These are phyloP conservation scores for Globodera rostochiensis DNA, from an alignment of 1,140 invertebrate species.

Conservation along the genomic window DNA sequence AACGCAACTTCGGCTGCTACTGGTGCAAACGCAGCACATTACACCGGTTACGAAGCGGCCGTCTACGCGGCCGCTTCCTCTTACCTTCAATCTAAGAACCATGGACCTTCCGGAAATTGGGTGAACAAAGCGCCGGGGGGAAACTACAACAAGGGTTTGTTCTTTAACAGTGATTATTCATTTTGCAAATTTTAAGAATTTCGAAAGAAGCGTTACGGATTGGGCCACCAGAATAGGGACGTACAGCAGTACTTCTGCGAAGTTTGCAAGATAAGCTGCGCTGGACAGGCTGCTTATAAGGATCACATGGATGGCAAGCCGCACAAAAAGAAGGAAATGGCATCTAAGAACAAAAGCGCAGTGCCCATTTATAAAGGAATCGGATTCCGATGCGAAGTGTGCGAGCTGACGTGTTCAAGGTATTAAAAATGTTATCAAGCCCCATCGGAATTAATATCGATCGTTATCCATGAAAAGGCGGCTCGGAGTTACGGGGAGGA, in stretches of 20 bases:
- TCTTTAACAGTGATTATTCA: not conserved
- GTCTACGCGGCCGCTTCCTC: constrained; percentile 44
- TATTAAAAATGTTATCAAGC: not conserved
- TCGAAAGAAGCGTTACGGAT: constrained; percentile 32
- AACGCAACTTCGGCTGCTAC: not conserved
- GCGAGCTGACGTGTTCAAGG: constrained; percentile 95
- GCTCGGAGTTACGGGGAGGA: too few relatives aligned
- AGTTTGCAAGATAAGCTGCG: constrained; percentile 65
- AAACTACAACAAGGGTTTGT: not conserved
- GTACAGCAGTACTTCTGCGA: constrained; percentile 40
- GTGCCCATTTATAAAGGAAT: constrained; percentile 63
- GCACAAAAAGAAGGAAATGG: constrained; percentile 96
- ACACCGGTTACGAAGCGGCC: constrained; percentile 45
- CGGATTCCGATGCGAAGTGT: constrained; percentile 74
- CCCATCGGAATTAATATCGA: too few relatives aligned
- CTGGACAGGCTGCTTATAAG: constrained; percentile 87
- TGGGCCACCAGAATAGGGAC: constrained; percentile 41
- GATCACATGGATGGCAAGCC: constrained; percentile 97
- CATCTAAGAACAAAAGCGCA: constrained; percentile 73
- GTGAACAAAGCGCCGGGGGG: constrained; percentile 19
- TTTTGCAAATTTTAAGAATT: constrained; percentile 8
- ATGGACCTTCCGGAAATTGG: constrained; percentile 18
- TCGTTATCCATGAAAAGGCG: too few relatives aligned
- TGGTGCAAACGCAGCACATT: constrained; percentile 29
- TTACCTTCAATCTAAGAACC: constrained; percentile 39